Evolutionary conservation across 2,888 invertebrate species (phyloP).

Genomic region (Chaitophorus viminalis): DNA sequence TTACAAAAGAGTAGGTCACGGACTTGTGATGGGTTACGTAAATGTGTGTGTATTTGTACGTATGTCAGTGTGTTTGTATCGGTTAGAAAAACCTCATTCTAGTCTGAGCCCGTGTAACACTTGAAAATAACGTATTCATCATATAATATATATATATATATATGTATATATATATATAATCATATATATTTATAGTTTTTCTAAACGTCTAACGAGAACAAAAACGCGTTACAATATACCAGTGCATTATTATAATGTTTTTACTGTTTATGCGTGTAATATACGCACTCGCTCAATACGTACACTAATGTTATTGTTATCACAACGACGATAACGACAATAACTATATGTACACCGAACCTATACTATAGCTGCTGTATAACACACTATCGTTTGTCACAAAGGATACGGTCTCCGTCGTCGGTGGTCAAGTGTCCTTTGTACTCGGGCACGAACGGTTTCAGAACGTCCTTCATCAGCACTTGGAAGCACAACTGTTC

Average conservation of each 20-base stretch:
- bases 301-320: neutral
- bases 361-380: too few species aligned
- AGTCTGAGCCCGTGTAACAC: too few species aligned
- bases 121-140: too few species aligned
- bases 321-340: neutral
- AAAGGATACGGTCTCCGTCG: constrained; percentile 81
- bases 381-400: constrained; percentile 49
- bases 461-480: constrained; percentile 87
- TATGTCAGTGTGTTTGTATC: too few species aligned
- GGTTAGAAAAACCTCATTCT: too few species aligned
- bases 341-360: too few species aligned
- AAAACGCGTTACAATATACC: neutral
- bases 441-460: constrained; percentile 92
- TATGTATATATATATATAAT: too few species aligned
- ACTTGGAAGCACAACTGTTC: constrained; percentile 89
- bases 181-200: too few species aligned
- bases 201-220: neutral
- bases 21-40: neutral
- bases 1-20: neutral
- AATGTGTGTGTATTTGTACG: too few species aligned
- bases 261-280: neutral
- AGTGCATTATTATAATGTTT: neutral
- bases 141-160: too few species aligned
- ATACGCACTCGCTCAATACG: neutral
- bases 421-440: constrained; percentile 85